These are phyloP conservation scores for Amazona vittata DNA, from an alignment of 2,113 vertebrate species.

Conservation along the genomic window DNA sequence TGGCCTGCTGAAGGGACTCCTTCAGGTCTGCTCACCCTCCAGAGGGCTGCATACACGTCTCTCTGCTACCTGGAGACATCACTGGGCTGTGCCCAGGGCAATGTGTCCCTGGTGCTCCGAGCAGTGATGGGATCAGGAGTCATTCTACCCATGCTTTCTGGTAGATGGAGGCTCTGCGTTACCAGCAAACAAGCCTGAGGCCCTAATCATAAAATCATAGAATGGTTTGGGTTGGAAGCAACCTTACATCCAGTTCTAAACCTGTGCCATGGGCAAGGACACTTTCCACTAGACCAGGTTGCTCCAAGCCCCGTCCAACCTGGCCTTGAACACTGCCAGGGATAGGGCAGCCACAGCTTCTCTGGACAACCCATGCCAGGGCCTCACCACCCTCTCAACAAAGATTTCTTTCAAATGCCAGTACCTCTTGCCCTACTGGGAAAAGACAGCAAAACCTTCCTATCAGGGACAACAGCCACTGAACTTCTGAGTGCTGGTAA, in stretches of 20 bases:
- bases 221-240: neutral
- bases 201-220: neutral
- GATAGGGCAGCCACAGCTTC: neutral
- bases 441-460: neutral
- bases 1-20: neutral
- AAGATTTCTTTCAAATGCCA: neutral
- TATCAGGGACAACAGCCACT: neutral
- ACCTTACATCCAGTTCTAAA: neutral
- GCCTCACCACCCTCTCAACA: neutral
- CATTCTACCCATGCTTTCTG: neutral
- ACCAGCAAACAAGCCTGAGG: neutral
- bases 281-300: neutral
- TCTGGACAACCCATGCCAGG: neutral
- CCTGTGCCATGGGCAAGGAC: neutral
- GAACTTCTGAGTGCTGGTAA: neutral
- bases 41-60: accelerated
- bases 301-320: neutral
- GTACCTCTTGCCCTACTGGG: neutral
- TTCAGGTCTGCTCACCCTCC: neutral
- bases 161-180: neutral
- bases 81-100: accelerated
- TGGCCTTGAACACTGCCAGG: neutral
- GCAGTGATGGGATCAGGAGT: neutral
- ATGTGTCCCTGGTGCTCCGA: neutral
- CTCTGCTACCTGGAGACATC: neutral